A percentile compares a stretch with the other conserved stretches of the same genome.
These are phyloP conservation scores for Sipunculus nudus DNA, from an alignment of 2,888 invertebrate genomes.

Conservation along the genomic window DNA sequence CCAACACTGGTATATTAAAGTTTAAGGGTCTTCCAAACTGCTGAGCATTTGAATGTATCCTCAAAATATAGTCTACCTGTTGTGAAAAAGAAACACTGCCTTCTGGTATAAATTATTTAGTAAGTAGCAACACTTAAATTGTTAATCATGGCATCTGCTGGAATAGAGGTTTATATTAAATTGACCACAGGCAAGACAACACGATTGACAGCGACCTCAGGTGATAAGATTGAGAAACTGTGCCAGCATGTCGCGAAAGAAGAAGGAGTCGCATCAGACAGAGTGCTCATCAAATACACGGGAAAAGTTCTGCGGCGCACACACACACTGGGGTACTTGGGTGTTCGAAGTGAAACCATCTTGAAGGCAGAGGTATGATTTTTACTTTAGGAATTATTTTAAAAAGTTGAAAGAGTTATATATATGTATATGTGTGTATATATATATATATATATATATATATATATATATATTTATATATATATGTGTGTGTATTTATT, in stretches of 20 bases:
- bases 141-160: no score
- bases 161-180: not conserved
- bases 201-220: not conserved
- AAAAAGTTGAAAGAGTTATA: not conserved
- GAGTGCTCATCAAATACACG: slow-evolving; percentile 53
- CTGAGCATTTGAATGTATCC: no score
- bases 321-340: slow-evolving; percentile 48
- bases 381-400: not conserved
- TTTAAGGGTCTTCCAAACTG: no score
- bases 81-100: no score
- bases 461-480: no score
- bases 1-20: no score
- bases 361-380: slow-evolving; percentile 54
- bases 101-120: no score
- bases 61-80: no score
- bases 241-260: slow-evolving; percentile 10
- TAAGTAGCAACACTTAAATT: no score
- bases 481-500: not conserved
- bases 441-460: no score
- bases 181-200: not conserved
- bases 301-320: slow-evolving; percentile 50
- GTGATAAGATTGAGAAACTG: not conserved
- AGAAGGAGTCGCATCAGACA: slow-evolving; percentile 40
- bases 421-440: no score
- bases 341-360: slow-evolving; percentile 54